Evolutionary conservation across 2,888 invertebrate species (phyloP), one percentile per base, ranked within the genome.

Genomic region (Catocala sponsa): DNA sequence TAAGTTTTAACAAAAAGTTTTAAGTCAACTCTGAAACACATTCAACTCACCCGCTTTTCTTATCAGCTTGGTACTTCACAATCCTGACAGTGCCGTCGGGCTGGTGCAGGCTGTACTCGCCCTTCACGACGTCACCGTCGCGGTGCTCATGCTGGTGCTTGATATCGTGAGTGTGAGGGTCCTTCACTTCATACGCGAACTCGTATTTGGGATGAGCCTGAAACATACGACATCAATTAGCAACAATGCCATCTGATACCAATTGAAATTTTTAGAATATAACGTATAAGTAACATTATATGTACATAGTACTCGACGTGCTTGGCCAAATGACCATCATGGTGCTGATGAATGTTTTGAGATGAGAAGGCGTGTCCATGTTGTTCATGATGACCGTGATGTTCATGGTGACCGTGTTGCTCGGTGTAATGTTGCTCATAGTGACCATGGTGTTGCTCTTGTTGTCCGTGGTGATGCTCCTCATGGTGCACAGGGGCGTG

Each of bases 81-180:
- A 61, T 63, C 25, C 73, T 79, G 70, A 65, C 63, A 68, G 50
- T n/a, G n/a, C n/a, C n/a, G n/a, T n/a, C n/a, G n/a, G n/a, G n/a
- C n/a, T n/a, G n/a, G n/a, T n/a, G n/a, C n/a, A n/a, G n/a, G n/a
- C n/a, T n/a, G n/a, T n/a, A n/a, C n/a, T n/a, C n/a, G n/a, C n/a
- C n/a, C n/a, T n/a, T n/a, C n/a, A n/a, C n/a, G n/a, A n/a, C n/a
- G n/a, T n/a, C n/a, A n/a, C n/a, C n/a, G n/a, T n/a, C n/a, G n/a
- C n/a, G n/a, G n/a, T n/a, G n/a, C n/a, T n/a, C n/a, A n/a, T n/a
- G n/a, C n/a, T n/a, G n/a, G n/a, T n/a, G n/a, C n/a, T n/a, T n/a
- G n/a, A n/a, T n/a, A n/a, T n/a, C n/a, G n/a, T n/a, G n/a, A n/a
- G 95, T 95, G 78, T 93, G 91, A 10, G 86, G 86, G 72, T 94